These are phyloP conservation scores for Anas bahamensis DNA, from an alignment of 2,797 vertebrate species.

Conservation along the genomic window DNA sequence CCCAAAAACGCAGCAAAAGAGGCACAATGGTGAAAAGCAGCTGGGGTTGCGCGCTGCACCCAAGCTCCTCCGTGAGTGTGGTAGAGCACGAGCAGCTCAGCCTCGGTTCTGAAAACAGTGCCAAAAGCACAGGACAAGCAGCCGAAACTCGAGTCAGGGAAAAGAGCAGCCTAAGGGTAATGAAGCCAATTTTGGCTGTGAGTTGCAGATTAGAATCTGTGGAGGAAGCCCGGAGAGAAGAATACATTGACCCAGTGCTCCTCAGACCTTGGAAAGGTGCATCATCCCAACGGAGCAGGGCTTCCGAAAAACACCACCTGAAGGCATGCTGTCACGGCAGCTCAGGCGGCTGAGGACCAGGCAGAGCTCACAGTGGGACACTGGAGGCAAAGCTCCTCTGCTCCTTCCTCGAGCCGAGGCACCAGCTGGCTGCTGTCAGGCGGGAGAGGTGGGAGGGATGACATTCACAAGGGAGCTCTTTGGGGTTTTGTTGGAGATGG, in stretches of 20 bases:
- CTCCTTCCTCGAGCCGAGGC: neutral
- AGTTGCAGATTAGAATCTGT: neutral
- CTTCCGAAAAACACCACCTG: neutral
- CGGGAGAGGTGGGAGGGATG: neutral
- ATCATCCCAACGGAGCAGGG: neutral
- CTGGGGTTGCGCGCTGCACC: neutral
- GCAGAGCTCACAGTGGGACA: neutral
- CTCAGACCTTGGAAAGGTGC: neutral
- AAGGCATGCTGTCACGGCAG: neutral
- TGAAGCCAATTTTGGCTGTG: neutral
- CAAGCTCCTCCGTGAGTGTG: fast-evolving
- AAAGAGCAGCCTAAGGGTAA: neutral
- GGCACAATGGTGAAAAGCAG: fast-evolving
- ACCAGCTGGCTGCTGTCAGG: fast-evolving
- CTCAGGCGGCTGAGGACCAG: neutral
- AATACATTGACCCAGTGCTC: neutral
- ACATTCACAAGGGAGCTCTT: neutral
- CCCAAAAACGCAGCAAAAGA: neutral
- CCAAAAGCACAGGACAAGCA: neutral
- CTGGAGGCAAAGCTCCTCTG: neutral
- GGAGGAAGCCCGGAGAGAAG: neutral
- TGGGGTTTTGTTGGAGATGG: neutral
- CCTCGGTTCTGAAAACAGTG: neutral
- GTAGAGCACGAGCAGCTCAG: neutral
- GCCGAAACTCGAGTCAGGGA: neutral